A percentile compares a stretch with the other conserved stretches of the same genome.
Conservation (phyloP, 2,888 invertebrate species). For the Nephrotoma flavescens region DNA sequence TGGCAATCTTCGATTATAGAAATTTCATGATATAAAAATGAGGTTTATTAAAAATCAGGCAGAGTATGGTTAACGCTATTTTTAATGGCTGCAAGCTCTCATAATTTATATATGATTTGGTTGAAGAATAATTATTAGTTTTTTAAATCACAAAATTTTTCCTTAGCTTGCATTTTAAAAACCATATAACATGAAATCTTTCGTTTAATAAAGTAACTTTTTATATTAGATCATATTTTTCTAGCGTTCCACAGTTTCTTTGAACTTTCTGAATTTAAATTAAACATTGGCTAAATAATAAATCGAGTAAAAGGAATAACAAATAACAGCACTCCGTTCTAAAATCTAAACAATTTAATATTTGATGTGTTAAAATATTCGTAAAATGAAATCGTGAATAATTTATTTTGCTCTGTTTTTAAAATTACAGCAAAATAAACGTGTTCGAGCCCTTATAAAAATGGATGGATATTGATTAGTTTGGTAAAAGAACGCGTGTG, state of each 20-base stretch:
- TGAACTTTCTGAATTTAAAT: neutral
- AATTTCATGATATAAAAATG: no score
- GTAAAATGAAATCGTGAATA: neutral
- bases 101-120: no score
- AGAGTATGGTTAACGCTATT: no score
- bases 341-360: neutral
- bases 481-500: neutral
- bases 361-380: neutral
- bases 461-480: neutral
- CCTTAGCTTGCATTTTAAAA: no score
- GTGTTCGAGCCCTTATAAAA: neutral
- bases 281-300: neutral
- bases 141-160: no score
- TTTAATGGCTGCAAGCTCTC: no score
- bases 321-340: neutral
- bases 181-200: no score
- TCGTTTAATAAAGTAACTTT: no score
- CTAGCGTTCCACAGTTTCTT: neutral
- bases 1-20: no score
- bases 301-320: neutral
- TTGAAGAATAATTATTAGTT: no score
- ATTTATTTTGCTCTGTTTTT: neutral
- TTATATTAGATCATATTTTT: neutral
- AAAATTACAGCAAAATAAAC: neutral
- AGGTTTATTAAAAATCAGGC: no score